phyloP scores from a whole-genome alignment of 2,888 invertebrate species.

The Cremastinae sp. region DNA sequence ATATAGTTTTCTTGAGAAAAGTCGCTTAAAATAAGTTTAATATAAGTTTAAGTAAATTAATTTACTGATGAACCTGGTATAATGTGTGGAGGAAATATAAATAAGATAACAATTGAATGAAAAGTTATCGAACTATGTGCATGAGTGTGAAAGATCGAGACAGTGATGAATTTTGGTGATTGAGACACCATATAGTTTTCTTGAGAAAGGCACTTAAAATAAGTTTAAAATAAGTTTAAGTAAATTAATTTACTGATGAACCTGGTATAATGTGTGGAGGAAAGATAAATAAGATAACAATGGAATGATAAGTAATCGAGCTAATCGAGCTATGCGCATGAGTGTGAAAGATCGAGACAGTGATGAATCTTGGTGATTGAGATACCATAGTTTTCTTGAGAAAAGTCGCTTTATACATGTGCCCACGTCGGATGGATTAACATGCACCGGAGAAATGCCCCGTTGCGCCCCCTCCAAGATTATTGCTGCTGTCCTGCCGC shows the following conservation, averaged over 20 bases:
- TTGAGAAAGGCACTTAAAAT: slow-evolving; percentile 36
- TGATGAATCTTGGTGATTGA: too few species aligned
- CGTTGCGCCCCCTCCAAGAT: slow-evolving; percentile 52
- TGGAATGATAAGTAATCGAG: slow-evolving; percentile 53
- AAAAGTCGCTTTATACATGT: slow-evolving; percentile 36
- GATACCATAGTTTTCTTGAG: slow-evolving; percentile 29
- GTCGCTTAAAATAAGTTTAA: slow-evolving; percentile 27
- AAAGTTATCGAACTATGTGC: slow-evolving; percentile 47
- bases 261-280: too few species aligned
- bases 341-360: slow-evolving; percentile 34
- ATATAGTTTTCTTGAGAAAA: slow-evolving; percentile 43
- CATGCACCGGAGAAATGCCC: slow-evolving; percentile 28
- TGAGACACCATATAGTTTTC: slow-evolving; percentile 39
- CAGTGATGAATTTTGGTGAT: slow-evolving; percentile 53
- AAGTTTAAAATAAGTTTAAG: too few species aligned
- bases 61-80: too few species aligned
- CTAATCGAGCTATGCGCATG: slow-evolving; percentile 18
- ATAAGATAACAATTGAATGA: slow-evolving; percentile 36
- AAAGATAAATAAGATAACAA: slow-evolving; percentile 14
- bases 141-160: slow-evolving; percentile 29
- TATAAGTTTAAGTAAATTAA: too few species aligned
- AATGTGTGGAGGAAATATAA: too few species aligned
- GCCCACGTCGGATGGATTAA: slow-evolving; percentile 14
- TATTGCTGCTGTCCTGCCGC: slow-evolving; percentile 53
- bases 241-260: too few species aligned